Conservation (phyloP, 2,888 invertebrate species). For the Orgyia antiqua region DNA sequence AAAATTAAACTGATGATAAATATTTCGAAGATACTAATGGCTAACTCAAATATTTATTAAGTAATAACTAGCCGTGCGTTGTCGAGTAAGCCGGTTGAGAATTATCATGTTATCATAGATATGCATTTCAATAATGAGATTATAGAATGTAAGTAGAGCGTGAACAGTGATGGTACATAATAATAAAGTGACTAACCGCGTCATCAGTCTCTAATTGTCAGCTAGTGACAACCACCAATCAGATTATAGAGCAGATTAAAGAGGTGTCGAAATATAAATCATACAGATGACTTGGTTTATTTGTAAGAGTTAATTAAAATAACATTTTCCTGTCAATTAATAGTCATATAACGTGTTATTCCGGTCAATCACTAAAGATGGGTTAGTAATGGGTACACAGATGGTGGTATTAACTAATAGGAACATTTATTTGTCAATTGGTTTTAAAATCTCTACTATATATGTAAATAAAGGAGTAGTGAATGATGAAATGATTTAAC, state of each 20-base stretch:
- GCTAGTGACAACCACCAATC: constrained; percentile 35
- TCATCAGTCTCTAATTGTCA: constrained; percentile 27
- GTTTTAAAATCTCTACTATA: no score
- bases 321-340: background rate
- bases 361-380: no score
- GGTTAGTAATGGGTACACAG: no score
- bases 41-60: no score
- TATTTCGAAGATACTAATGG: no score
- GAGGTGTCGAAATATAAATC: constrained; percentile 29
- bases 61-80: no score
- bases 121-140: constrained; percentile 34
- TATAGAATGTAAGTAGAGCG: constrained; percentile 38
- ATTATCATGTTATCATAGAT: constrained; percentile 29
- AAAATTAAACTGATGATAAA: no score
- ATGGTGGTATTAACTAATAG: no score
- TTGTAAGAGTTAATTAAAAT: background rate
- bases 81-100: constrained; percentile 29
- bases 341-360: no score
- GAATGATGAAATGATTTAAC: no score
- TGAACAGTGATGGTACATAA: constrained; percentile 31
- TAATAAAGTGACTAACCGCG: constrained; percentile 32
- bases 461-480: no score
- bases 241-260: constrained; percentile 41
- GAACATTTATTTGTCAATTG: no score
- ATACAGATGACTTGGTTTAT: constrained; percentile 5